These are phyloP conservation scores for Chaenocephalus aceratus DNA, from an alignment of 2,113 vertebrate species.

Conservation along the genomic window DNA sequence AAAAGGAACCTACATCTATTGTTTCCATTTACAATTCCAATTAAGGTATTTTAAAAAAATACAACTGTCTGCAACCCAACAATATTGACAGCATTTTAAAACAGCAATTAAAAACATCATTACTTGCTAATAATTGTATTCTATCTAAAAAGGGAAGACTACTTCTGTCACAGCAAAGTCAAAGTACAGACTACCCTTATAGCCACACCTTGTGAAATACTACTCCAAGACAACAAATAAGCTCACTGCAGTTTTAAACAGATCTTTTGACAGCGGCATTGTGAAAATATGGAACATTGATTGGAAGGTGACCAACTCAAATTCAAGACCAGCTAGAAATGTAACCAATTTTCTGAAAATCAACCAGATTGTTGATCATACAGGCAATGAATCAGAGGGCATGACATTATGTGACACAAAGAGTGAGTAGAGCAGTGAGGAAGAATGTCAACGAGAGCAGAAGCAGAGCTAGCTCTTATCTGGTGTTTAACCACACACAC, in stretches of 20 bases:
- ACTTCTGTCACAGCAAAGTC: neutral
- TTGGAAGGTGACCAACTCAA: neutral
- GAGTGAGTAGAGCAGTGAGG: neutral
- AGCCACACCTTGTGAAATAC: neutral
- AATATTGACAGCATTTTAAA: too few relatives aligned
- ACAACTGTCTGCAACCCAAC: too few relatives aligned
- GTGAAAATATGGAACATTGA: neutral
- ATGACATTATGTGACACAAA: neutral
- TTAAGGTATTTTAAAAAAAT: too few relatives aligned
- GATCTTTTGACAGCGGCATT: neutral
- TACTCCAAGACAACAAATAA: neutral
- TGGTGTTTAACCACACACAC: conserved; percentile 3
- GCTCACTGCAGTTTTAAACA: neutral
- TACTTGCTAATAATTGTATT: too few relatives aligned
- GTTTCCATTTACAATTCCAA: too few relatives aligned
- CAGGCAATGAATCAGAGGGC: neutral
- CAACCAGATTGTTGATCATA: neutral
- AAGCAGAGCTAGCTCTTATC: conserved; percentile 63
- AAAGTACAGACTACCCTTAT: neutral
- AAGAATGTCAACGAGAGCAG: conserved; percentile 53
- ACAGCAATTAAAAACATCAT: too few relatives aligned
- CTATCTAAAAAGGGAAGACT: too few relatives aligned
- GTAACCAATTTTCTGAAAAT: neutral
- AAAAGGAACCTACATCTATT: too few relatives aligned
- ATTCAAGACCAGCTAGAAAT: neutral